Evolutionary conservation across 2,113 vertebrate species (phyloP).

Genomic region (Tor tambroides): DNA sequence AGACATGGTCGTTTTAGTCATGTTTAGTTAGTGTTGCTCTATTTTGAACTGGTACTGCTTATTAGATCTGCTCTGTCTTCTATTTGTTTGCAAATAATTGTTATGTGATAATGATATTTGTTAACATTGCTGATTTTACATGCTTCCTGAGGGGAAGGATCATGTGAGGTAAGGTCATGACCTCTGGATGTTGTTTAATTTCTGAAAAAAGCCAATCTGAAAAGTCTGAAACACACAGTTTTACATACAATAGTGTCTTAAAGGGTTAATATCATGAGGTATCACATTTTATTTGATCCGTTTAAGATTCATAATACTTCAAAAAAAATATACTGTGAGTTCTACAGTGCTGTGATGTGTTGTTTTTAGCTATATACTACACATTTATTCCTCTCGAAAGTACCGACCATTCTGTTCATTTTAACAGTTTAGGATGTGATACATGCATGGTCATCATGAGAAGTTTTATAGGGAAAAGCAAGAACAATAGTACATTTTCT

Average conservation of each 20-base stretch:
- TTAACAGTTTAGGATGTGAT: not conserved
- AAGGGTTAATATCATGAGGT: not conserved
- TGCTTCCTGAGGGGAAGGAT: conserved; percentile 77
- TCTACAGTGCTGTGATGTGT: not conserved
- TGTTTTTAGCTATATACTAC: not conserved
- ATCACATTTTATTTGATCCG: not conserved
- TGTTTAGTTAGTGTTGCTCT: not conserved
- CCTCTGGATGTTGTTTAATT: conserved; percentile 12
- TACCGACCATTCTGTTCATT: not conserved
- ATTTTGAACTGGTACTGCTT: no score
- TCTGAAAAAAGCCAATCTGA: not conserved
- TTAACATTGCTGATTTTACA: conserved; percentile 74
- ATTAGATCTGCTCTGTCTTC: not conserved
- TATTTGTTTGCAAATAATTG: not conserved
- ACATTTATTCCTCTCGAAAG: not conserved
- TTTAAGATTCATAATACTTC: no score
- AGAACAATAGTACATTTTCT: not conserved
- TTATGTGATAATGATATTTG: conserved; percentile 37
- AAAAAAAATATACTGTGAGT: not conserved
- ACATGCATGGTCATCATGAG: not conserved
- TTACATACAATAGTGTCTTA: not conserved
- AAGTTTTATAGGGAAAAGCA: not conserved
- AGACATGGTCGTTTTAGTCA: no score
- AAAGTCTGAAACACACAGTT: not conserved
- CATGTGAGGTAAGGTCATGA: conserved; percentile 82